These are phyloP conservation scores for Planococcus citri DNA, from an alignment of 1,140 invertebrate genomes.

Conservation along the genomic window DNA sequence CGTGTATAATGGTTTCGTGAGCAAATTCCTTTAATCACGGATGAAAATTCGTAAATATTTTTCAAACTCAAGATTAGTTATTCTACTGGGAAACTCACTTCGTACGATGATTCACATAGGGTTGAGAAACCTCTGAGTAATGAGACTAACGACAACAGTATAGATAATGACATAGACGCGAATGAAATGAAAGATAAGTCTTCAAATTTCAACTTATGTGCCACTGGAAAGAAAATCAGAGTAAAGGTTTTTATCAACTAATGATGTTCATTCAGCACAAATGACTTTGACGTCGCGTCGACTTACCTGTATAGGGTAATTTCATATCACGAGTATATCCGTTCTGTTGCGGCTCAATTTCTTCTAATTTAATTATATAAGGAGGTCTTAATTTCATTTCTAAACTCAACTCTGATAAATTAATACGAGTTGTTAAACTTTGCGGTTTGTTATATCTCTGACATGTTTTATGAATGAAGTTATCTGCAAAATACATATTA, in stretches of 20 bases:
- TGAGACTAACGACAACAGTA: not conserved
- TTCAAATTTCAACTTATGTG: not conserved
- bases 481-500: slow-evolving; percentile 30
- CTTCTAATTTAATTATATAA: slow-evolving; percentile 22
- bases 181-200: not conserved
- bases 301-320: not conserved
- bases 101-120: not conserved
- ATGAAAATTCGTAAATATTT: too few species aligned
- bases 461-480: slow-evolving; percentile 34
- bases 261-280: too few species aligned
- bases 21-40: not conserved
- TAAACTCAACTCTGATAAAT: slow-evolving; percentile 34
- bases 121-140: not conserved
- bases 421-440: slow-evolving; percentile 33
- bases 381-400: slow-evolving; percentile 35
- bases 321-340: not conserved
- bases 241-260: too few species aligned
- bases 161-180: not conserved
- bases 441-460: slow-evolving; percentile 36
- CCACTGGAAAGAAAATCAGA: not conserved
- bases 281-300: too few species aligned
- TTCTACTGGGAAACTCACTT: not conserved
- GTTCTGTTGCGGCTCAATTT: not conserved
- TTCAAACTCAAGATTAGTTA: too few species aligned
- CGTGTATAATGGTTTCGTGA: not conserved